A percentile compares a stretch with the other conserved stretches of the same genome.
phyloP scores from a whole-genome alignment of 2,797 vertebrate genomes.

The Sebastes vulpes region DNA sequence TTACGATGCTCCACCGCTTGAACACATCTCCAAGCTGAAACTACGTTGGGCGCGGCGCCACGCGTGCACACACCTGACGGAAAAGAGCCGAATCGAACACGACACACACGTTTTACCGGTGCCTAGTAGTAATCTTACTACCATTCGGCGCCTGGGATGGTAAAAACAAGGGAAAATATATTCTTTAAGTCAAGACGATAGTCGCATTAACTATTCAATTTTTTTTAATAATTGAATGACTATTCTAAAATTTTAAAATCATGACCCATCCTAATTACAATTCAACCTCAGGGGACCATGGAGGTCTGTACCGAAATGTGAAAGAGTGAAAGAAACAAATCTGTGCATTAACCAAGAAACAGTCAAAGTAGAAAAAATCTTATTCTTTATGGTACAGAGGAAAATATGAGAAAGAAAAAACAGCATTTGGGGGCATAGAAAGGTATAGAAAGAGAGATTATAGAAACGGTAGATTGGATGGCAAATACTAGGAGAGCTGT shows the following conservation, averaged over 20 bases:
- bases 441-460: not conserved
- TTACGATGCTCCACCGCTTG: not conserved
- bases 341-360: not conserved
- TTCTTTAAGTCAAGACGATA: not conserved
- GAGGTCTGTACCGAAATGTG: not conserved
- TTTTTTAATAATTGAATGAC: not conserved
- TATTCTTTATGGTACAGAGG: not conserved
- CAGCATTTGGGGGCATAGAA: not conserved
- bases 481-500: constrained; percentile 32
- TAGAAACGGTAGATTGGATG: constrained; percentile 4
- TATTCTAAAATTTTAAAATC: not conserved
- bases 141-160: not conserved
- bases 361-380: not conserved
- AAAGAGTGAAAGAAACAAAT: constrained; percentile 1
- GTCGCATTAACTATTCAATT: not conserved
- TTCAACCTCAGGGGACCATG: not conserved
- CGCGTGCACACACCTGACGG: too few species aligned
- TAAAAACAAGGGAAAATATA: not conserved
- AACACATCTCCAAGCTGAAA: not conserved
- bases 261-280: not conserved
- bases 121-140: not conserved
- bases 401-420: not conserved
- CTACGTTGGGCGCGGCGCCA: not conserved
- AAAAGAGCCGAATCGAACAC: too few species aligned
- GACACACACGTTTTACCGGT: not conserved